Evolutionary conservation across 92 coral and sea anemone genomes (phyloP).

Genomic region (Porites evermanni): DNA sequence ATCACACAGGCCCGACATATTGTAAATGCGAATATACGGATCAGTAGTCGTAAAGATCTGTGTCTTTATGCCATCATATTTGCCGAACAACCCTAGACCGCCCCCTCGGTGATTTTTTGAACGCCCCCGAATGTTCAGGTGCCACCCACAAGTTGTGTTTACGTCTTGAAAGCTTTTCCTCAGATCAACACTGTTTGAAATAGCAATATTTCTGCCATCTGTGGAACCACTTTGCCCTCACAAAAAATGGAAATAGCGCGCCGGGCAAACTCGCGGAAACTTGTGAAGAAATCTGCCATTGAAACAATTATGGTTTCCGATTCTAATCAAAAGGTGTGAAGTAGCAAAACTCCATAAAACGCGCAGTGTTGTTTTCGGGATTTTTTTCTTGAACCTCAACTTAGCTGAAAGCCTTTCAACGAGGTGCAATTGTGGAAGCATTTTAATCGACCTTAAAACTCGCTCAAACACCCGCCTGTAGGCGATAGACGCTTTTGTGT

Average conservation of each 20-base stretch:
- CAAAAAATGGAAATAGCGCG: constrained; percentile 3
- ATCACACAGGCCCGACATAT: constrained; percentile 22
- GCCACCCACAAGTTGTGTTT: constrained; percentile 71
- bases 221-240: neutral
- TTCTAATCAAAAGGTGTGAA: constrained; percentile 89
- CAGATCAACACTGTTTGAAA: constrained; percentile 13
- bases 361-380: constrained; percentile 1
- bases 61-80: constrained; percentile 81
- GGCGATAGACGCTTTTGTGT: constrained; percentile 72
- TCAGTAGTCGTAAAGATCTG: constrained; percentile 39
- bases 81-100: constrained; percentile 86
- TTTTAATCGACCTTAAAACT: constrained; percentile 66
- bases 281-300: constrained; percentile 40
- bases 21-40: constrained; percentile 25
- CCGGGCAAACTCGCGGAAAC: constrained; percentile 7
- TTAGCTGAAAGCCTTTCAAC: constrained; percentile 52
- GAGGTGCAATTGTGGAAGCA: constrained; percentile 70
- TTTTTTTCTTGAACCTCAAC: neutral
- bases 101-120: constrained; percentile 84
- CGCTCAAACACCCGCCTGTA: constrained; percentile 65
- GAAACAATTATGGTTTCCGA: constrained; percentile 85
- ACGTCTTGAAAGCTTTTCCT: neutral
- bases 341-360: constrained; percentile 46
- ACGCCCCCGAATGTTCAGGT: constrained; percentile 87
- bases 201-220: neutral